Conservation (phyloP, 2,113 vertebrate species). For the Prolemur simus region DNA sequence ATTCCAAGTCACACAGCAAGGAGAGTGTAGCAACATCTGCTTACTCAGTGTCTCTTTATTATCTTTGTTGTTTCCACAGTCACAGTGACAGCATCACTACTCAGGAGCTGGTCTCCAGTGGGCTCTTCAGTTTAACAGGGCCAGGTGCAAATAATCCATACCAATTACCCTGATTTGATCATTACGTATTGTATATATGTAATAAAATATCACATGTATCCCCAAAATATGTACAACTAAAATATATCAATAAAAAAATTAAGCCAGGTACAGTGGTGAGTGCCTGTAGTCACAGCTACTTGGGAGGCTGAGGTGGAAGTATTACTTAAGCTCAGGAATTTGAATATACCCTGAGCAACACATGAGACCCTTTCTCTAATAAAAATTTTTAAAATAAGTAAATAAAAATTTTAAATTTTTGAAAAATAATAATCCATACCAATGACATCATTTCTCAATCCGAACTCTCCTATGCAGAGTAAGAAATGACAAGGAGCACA, state of each 20-base stretch:
- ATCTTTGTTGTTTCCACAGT: neutral
- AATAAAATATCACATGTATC: neutral
- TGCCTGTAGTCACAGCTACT: too few species aligned
- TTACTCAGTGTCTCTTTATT: constrained; percentile 6
- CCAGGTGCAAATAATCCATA: neutral
- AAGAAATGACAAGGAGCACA: neutral
- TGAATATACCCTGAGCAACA: too few species aligned
- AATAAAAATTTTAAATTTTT: neutral
- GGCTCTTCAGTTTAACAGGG: neutral
- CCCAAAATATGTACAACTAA: neutral
- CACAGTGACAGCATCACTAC: neutral
- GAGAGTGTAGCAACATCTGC: neutral
- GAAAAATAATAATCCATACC: neutral
- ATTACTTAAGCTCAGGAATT: too few species aligned
- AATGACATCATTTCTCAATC: neutral
- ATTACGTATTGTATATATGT: neutral
- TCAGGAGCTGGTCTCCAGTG: neutral
- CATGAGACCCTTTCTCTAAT: too few species aligned
- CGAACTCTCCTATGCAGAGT: neutral
- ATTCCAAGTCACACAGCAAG: neutral
- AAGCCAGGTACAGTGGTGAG: too few species aligned
- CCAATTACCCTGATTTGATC: neutral
- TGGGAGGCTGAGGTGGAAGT: too few species aligned
- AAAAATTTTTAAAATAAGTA: too few species aligned
- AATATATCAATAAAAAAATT: too few species aligned